These are phyloP conservation scores for Plutomurus gul DNA, from an alignment of 1,140 invertebrate species.

Conservation along the genomic window DNA sequence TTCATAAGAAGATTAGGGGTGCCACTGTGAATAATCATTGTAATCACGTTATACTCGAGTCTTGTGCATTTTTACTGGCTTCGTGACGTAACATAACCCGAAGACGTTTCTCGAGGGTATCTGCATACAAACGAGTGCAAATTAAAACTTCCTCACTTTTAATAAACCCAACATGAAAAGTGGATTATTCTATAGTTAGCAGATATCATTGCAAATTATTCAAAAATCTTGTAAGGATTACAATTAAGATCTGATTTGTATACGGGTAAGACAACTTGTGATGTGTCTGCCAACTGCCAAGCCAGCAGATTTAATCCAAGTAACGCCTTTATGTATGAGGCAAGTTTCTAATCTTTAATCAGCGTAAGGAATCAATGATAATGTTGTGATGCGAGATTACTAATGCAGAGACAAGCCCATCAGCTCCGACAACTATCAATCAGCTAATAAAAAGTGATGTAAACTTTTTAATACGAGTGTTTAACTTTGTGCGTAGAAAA, in stretches of 20 bases:
- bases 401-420: not conserved
- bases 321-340: not conserved
- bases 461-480: not conserved
- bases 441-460: not conserved
- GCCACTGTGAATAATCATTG: not conserved
- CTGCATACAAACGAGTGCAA: not conserved
- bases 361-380: not conserved
- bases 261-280: too few relatives aligned
- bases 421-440: not conserved
- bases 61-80: too few relatives aligned
- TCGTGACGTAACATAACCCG: not conserved
- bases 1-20: not conserved
- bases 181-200: not conserved
- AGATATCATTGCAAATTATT: not conserved
- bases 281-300: not conserved
- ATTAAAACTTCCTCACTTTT: not conserved
- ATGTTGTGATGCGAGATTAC: not conserved
- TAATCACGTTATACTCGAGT: conserved; percentile 10
- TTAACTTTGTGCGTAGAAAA: too few relatives aligned
- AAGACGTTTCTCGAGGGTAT: not conserved
- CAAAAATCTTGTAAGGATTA: too few relatives aligned
- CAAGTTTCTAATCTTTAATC: not conserved
- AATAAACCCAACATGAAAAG: not conserved
- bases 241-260: too few relatives aligned
- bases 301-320: not conserved